Base-by-base conservation (phyloP, 2,888 invertebrate genomes). In the Plebejus anna region DNA sequence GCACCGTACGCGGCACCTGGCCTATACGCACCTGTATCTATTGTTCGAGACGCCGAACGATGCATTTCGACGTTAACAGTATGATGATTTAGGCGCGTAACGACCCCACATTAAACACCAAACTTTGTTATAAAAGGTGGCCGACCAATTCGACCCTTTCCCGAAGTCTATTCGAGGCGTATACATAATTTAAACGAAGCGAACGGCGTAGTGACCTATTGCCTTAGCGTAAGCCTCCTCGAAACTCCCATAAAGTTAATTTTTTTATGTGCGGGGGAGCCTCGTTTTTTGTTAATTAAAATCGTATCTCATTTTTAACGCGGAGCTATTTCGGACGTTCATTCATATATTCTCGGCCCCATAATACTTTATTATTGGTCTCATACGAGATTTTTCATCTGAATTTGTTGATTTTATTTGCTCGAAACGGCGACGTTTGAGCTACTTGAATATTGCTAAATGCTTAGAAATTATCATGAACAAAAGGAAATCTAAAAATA, bases 181-280 rank as follows among this genome's bases (percentile, higher is more conserved):
- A 80, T 79, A 79, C 78, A 78, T 77, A 76, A 78, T 83, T 77
- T 80, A 79, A 81, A 78, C 79, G 81, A 80, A 80, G 79, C 80
- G 79, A 79, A 78, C 79, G 82, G 81, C 83, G 82, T 81, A 82
- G 83, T 88, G 87, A 87, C 88, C 88, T 83, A 87, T 82, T 87
- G 86, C 82, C 85, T 84, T 79, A 82, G 79, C 82, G 80, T 79
- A 77, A 78, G 81, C 81, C 82, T 80, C 81, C 84, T 83, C 80
- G 83, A 83, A 81, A 81, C 81, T 80, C 82, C 84, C 83, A 82
- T 85, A 86, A 88, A 85, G 85, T 87, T 85, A 32, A 83, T 84
- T 86, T 87, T 86, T 87, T 83, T 83, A 85, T 86, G 83, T 85
- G 83, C 86, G 84, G 83, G 83, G 83, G 83, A 82, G 81, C 82